These are phyloP conservation scores for Hydropsyche betteni DNA, from an alignment of 2,888 invertebrate species.

Conservation along the genomic window DNA sequence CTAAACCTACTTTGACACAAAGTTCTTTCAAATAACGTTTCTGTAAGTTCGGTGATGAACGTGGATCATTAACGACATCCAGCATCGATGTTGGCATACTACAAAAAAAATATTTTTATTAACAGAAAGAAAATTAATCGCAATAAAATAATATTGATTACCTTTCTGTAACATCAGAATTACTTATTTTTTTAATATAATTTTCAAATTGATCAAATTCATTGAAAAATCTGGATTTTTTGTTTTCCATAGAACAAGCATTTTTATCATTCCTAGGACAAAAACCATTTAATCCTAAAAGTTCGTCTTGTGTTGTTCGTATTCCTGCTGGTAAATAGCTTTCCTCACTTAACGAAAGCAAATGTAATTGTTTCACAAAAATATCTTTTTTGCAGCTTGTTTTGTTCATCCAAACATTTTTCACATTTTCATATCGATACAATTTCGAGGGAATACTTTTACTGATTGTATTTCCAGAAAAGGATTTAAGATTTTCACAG, in stretches of 20 bases:
- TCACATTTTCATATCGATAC: constrained; percentile 26
- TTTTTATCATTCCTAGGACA: constrained; percentile 56
- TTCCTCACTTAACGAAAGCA: constrained; percentile 15
- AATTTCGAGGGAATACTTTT: constrained; percentile 24
- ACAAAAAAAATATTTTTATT: constrained; percentile 50
- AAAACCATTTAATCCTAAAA: constrained; percentile 56
- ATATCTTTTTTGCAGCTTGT: constrained; percentile 46
- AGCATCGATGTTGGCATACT: constrained; percentile 63
- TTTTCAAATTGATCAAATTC: constrained; percentile 56
- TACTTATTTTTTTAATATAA: constrained; percentile 22
- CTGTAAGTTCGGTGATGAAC: constrained; percentile 66
- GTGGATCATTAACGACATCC: constrained; percentile 63
- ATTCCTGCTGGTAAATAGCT: constrained; percentile 10
- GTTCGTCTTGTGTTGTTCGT: background rate
- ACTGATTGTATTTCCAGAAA: constrained; percentile 24
- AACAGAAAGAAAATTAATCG: background rate
- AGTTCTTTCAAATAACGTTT: constrained; percentile 59
- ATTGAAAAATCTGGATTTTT: constrained; percentile 59
- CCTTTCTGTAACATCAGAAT: constrained; percentile 37
- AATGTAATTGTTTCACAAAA: constrained; percentile 33
- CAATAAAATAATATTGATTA: constrained; percentile 34
- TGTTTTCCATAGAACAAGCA: constrained; percentile 59
- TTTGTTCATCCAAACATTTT: constrained; percentile 48
- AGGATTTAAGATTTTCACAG: constrained; percentile 33
- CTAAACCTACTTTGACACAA: constrained; percentile 60